A percentile compares a stretch with the other conserved stretches of the same genome.
These are phyloP conservation scores for Erythrolamprus reginae DNA, from an alignment of 2,113 vertebrate species.

Conservation along the genomic window DNA sequence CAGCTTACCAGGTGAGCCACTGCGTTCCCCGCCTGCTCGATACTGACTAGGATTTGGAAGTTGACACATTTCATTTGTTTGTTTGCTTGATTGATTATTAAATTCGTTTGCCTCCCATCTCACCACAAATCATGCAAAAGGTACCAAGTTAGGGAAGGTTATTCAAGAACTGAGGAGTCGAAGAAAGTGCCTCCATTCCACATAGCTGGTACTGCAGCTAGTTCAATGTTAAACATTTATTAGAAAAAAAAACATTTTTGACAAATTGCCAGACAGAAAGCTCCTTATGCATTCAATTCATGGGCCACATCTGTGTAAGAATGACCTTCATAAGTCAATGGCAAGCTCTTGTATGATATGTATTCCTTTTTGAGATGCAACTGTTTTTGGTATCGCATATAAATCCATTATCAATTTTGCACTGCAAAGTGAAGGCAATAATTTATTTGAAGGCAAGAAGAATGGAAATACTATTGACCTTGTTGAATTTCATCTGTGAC, in stretches of 20 bases:
- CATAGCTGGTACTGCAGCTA: background rate
- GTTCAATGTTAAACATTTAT: background rate
- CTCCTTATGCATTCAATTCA: background rate
- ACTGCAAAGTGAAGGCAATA: background rate
- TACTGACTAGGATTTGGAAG: background rate
- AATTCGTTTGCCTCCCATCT: background rate
- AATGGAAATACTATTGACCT: slow-evolving; percentile 11
- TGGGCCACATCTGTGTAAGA: slow-evolving; percentile 11
- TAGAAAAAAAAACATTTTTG: background rate
- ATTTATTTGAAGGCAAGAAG: slow-evolving; percentile 18
- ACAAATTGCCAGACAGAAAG: slow-evolving; percentile 6
- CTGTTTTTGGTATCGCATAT: background rate
- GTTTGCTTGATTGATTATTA: background rate
- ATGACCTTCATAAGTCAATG: slow-evolving; percentile 8
- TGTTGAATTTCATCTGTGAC: background rate
- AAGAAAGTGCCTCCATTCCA: background rate
- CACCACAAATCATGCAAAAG: background rate
- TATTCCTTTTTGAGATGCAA: background rate
- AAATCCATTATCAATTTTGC: slow-evolving; percentile 6
- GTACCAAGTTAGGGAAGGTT: background rate
- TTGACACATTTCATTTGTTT: background rate
- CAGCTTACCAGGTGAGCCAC: too few species aligned
- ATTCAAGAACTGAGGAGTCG: background rate
- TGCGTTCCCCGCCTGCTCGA: too few species aligned
- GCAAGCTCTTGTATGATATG: background rate